These are phyloP conservation scores for Lithophane semibrunnea DNA, from an alignment of 2,888 invertebrate genomes.

Conservation along the genomic window DNA sequence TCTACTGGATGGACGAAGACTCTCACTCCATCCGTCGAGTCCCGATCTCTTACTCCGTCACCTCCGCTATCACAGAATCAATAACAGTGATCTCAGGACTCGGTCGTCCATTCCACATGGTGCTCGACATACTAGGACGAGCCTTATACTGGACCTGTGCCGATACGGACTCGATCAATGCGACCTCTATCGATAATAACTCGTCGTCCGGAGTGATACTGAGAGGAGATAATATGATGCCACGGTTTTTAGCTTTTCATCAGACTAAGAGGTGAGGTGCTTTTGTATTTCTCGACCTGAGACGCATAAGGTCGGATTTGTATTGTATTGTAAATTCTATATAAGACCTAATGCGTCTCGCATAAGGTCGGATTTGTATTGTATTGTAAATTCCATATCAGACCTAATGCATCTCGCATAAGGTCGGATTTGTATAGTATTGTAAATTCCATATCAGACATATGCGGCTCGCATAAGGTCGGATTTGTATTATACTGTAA, in stretches of 20 bases:
- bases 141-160: conserved; percentile 97
- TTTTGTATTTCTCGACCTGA: not conserved
- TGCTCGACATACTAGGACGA: conserved; percentile 95
- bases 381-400: too few relatives aligned
- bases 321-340: too few relatives aligned
- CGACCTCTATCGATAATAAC: conserved; percentile 93
- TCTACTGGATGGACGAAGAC: conserved; percentile 95
- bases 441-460: too few relatives aligned
- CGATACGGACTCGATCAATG: conserved; percentile 96
- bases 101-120: conserved; percentile 95
- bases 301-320: too few relatives aligned
- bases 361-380: too few relatives aligned
- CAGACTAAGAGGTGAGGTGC: conserved; percentile 92
- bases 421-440: too few relatives aligned
- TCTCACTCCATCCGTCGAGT: conserved; percentile 93
- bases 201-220: conserved; percentile 93
- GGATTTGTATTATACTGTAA: too few relatives aligned
- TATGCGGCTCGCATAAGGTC: too few relatives aligned
- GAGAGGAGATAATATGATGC: conserved; percentile 94
- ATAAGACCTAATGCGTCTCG: too few relatives aligned
- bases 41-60: conserved; percentile 80
- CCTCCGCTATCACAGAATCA: conserved; percentile 81
- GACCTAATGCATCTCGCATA: too few relatives aligned
- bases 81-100: conserved; percentile 90
- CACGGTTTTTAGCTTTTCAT: conserved; percentile 95